Percentiles rank a stretch among this genome's conserved stretches.
These are phyloP conservation scores for Sycophaga agraensis DNA, from an alignment of 1,140 invertebrate species.

Conservation along the genomic window DNA sequence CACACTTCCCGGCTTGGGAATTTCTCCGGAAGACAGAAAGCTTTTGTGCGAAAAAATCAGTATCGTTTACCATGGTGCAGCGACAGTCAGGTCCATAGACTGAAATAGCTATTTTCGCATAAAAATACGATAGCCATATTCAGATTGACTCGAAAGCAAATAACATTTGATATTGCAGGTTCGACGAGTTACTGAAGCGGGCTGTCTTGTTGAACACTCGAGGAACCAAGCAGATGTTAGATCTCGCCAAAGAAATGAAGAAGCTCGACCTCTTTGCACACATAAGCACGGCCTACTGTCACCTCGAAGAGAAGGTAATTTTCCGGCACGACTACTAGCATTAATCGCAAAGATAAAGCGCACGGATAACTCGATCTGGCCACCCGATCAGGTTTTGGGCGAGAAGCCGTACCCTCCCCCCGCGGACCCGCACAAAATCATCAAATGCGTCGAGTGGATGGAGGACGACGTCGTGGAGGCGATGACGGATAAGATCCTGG, in stretches of 20 bases:
- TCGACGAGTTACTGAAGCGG: slow-evolving; percentile 73
- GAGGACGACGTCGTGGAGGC: slow-evolving; percentile 73
- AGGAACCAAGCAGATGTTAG: slow-evolving; percentile 72
- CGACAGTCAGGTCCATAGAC: slow-evolving; percentile 79
- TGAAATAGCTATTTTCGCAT: too few species aligned
- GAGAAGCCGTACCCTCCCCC: slow-evolving; percentile 83
- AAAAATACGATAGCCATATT: too few species aligned
- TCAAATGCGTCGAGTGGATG: slow-evolving; percentile 87
- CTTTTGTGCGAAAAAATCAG: slow-evolving; percentile 71
- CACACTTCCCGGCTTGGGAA: slow-evolving; percentile 68
- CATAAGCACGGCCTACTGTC: slow-evolving; percentile 68
- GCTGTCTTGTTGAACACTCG: slow-evolving; percentile 75
- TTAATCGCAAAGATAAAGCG: too few species aligned
- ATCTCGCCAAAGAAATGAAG: slow-evolving; percentile 75
- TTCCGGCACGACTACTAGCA: too few species aligned
- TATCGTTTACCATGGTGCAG: slow-evolving; percentile 89
- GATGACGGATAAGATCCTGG: slow-evolving; percentile 76
- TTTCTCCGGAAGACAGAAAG: slow-evolving; percentile 70
- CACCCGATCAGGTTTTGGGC: slow-evolving; percentile 58
- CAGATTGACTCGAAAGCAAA: neutral
- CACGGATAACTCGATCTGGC: too few species aligned
- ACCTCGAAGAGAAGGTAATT: slow-evolving; percentile 58
- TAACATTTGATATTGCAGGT: slow-evolving; percentile 52
- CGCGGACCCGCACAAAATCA: slow-evolving; percentile 84
- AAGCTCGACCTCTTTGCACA: slow-evolving; percentile 65